These are phyloP conservation scores for Drosophila pandora DNA, from an alignment of 1,140 invertebrate genomes.

Conservation along the genomic window DNA sequence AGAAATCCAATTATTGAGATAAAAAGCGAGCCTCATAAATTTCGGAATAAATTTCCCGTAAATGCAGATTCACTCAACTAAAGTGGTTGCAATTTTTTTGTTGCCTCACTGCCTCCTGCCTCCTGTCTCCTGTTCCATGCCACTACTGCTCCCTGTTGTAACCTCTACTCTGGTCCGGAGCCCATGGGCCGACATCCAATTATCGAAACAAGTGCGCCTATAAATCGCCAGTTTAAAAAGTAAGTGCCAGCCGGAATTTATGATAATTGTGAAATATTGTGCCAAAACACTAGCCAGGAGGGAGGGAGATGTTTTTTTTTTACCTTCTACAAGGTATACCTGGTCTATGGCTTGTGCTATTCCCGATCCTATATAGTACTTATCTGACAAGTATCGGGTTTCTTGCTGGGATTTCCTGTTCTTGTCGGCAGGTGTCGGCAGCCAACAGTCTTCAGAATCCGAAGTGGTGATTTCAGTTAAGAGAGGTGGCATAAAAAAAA, in stretches of 20 bases:
- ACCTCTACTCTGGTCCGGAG: background rate
- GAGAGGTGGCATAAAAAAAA: no score
- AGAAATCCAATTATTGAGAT: background rate
- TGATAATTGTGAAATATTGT: slow-evolving; percentile 45
- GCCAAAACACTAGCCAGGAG: background rate
- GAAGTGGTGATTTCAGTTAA: slow-evolving; percentile 3
- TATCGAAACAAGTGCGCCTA: slow-evolving; percentile 26
- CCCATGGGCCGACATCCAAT: slow-evolving; percentile 22
- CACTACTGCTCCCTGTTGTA: no score
- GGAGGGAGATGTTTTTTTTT: no score
- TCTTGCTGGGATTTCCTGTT: no score
- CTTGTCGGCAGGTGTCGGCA: background rate
- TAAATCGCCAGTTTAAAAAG: slow-evolving; percentile 21
- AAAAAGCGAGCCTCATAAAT: background rate
- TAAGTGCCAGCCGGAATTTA: slow-evolving; percentile 27
- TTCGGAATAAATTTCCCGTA: background rate
- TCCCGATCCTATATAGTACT: no score
- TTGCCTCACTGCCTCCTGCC: no score
- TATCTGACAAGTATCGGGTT: no score
- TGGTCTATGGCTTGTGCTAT: no score
- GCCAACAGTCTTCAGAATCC: background rate
- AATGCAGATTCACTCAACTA: slow-evolving; percentile 4
- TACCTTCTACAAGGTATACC: no score
- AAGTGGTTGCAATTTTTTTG: background rate
- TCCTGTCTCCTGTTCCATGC: background rate